Evolutionary conservation across 2,113 vertebrate genomes (phyloP).

Genomic region (Oostethus manadensis): DNA sequence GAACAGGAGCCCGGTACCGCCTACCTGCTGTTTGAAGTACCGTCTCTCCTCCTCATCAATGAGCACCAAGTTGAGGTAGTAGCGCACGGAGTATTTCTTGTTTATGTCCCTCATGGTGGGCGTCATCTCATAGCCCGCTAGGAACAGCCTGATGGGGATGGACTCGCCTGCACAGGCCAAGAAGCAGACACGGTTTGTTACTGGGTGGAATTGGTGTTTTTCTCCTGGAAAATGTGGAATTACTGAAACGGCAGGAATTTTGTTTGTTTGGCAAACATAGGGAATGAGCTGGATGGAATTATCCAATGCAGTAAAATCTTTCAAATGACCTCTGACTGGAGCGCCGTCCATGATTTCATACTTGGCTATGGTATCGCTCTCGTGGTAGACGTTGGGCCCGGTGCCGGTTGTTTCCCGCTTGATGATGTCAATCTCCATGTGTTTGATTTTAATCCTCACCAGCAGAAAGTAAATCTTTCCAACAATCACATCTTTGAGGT

Average conservation of each 20-base stretch:
- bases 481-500: slow-evolving; percentile 89
- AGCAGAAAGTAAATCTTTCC: slow-evolving; percentile 95
- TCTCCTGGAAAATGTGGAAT: background rate
- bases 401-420: slow-evolving; percentile 88
- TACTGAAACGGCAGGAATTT: too few relatives aligned
- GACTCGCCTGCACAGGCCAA: slow-evolving; percentile 78
- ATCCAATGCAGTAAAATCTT: background rate
- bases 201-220: too few relatives aligned
- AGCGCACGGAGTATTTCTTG: slow-evolving; percentile 94
- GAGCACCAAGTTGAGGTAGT: slow-evolving; percentile 96
- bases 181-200: background rate
- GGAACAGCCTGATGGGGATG: slow-evolving; percentile 91
- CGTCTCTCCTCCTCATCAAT: slow-evolving; percentile 93
- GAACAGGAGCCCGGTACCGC: background rate
- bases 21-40: slow-evolving; percentile 97
- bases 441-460: slow-evolving; percentile 89
- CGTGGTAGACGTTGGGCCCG: slow-evolving; percentile 86
- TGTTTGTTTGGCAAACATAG: too few relatives aligned
- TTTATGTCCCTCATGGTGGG: slow-evolving; percentile 95
- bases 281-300: too few relatives aligned
- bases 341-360: slow-evolving; percentile 97
- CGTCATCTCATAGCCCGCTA: slow-evolving; percentile 91
- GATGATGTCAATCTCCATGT: slow-evolving; percentile 94
- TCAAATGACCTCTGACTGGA: slow-evolving; percentile 81
- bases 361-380: slow-evolving; percentile 90